Conservation (phyloP, 2,113 vertebrate species). For the Meles meles region DNA sequence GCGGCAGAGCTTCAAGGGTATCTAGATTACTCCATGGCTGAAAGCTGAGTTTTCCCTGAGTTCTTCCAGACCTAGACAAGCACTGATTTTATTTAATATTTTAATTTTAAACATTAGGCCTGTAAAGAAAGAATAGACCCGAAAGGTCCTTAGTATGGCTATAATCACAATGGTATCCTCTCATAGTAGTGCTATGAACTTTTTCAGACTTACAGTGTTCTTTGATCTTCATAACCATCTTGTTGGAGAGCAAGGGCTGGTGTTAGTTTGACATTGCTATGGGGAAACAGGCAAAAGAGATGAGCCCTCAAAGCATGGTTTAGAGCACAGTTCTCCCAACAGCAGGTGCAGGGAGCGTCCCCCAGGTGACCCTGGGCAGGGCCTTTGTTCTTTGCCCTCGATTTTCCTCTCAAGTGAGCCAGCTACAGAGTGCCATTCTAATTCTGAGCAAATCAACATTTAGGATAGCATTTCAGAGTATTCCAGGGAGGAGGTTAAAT, state of each 20-base stretch:
- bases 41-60: background rate
- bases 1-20: background rate
- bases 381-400: background rate
- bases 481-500: background rate
- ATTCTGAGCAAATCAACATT: background rate
- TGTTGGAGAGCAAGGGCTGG: background rate
- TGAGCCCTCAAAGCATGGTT: background rate
- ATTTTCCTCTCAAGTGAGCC: background rate
- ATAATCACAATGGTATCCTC: background rate
- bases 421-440: background rate
- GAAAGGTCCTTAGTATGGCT: background rate
- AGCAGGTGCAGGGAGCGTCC: background rate
- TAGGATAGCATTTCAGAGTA: background rate
- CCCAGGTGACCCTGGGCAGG: background rate
- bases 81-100: background rate
- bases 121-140: background rate
- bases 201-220: background rate
- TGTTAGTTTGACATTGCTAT: background rate
- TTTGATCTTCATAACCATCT: background rate
- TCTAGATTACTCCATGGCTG: background rate
- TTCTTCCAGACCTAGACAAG: background rate
- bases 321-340: background rate
- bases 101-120: background rate
- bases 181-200: background rate
- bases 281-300: background rate